Evolutionary conservation across 2,113 vertebrate species (phyloP), one percentile per base, ranked within the genome.

Genomic region (Pitta sordida): DNA sequence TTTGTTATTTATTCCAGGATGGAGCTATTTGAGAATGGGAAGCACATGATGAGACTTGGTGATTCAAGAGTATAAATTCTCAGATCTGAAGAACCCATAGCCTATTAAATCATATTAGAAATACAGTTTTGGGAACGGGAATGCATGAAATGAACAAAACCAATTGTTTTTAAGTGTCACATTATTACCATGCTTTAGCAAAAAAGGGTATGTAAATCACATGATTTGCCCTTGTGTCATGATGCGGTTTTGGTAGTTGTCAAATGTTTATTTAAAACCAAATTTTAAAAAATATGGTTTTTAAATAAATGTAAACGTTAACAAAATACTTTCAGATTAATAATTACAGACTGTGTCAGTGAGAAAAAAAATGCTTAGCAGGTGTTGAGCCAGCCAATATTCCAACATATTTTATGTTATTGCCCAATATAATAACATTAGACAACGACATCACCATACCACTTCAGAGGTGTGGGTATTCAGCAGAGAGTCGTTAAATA

Each of bases 401-500:
- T 91, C 65, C 9, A 43, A 83, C 83, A 89, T 88, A 91, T 91
- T 96, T 94, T 90, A 81, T 88, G 65, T 93, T 95, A 92, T 95
- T 95, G 65, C 64, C 65, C 88, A 83, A 58, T 88, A 86, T 74
- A 94, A 97, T 77, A 88, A 86, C 51, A 79, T 89, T 86, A 95
- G 90, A 83, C 60, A 95, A 91, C 1, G 68, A 92, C 73, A 94
- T 94, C 43, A 3, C 91, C 91, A 87, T 94, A 94, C 75, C 60
- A 76, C 68, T 91, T 95, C 91, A 95, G 91, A 94, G 71, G 69
- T 94, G 90, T 83, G 92, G 63, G 24, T 93, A 92, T 92, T 93
- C 95, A 79, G 80, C 51, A 75, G 90, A 90, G 87, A 71, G 63
- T 67, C 77, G n/a, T 95, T 93, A 87, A 89, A 67, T 52, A 60